Percentiles rank a stretch among this genome's conserved stretches.
Evolutionary conservation across 1,140 invertebrate species (phyloP).

Genomic region (Lineus longissimus): DNA sequence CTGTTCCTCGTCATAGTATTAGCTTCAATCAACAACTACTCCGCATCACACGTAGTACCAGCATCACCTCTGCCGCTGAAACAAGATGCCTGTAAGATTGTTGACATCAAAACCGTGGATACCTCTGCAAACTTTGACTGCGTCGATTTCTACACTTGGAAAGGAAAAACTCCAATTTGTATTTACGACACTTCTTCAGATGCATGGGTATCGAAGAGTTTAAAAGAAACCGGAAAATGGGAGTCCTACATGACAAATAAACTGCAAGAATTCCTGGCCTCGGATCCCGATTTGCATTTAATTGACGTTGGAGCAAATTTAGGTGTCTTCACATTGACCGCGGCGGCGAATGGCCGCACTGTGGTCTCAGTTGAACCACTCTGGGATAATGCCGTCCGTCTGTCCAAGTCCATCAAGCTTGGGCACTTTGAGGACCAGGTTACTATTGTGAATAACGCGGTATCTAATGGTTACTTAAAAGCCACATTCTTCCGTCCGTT

Average conservation of each 20-base stretch:
- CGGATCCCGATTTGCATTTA: conserved; percentile 4
- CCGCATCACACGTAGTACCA: too few species aligned
- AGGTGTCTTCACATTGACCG: conserved; percentile 11
- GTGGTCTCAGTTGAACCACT: conserved; percentile 14
- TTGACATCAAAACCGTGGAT: not conserved
- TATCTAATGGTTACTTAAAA: not conserved
- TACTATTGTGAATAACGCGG: not conserved
- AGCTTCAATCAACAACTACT: too few species aligned
- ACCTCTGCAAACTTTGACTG: not conserved
- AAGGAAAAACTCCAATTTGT: not conserved
- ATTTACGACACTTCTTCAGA: not conserved
- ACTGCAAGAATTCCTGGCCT: not conserved
- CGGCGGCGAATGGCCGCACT: conserved; percentile 2
- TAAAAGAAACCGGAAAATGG: conserved; percentile 2
- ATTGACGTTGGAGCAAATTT: conserved; percentile 12
- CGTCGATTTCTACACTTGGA: not conserved
- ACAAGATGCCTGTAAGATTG: not conserved
- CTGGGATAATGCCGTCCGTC: not conserved
- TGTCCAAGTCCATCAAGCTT: not conserved
- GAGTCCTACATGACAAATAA: conserved; percentile 3
- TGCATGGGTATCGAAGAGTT: not conserved
- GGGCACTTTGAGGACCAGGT: not conserved
- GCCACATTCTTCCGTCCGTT: not conserved
- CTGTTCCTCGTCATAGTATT: too few species aligned
- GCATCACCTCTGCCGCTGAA: too few species aligned